Base-by-base conservation (phyloP, 2,888 invertebrate species). In the Habroteleia sp. region DNA sequence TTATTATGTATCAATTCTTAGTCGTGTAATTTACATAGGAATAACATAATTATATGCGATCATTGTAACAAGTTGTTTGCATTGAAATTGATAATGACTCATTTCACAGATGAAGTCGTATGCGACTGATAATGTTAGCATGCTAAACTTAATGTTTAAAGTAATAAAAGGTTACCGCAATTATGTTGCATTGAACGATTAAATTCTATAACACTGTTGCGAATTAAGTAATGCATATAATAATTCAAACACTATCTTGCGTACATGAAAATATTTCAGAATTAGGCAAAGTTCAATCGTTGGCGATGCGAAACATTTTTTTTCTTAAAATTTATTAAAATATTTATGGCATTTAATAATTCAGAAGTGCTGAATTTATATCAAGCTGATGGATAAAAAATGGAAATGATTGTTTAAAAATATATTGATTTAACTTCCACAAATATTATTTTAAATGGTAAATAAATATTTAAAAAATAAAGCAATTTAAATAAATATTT, bases 21-120 rank as follows among this genome's bases (percentile, higher is more conserved):
- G 35, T 20, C 33, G 35, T 23, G 16, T 29, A 48, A 74, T 74
- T 74, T 68, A 42, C 66, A 74, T 68, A 44, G 54, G 66, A 56
- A 62, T 56, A 74, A 62, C 66, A 48, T 74, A 74, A 74, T 74
- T 74, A 68, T 33, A 74, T 35, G 58, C 52, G 54, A 74, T 62
- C 66, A 39, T 56, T 74, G 66, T 74, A 74, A 74, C 73, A 74
- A 74, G 73, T 73, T 73, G 73, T 73, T 66, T 73, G 73, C 73
- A 73, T 73, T 73, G 73, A 73, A 60, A 33, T 66, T 73, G 65
- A 73, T 66, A 73, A 73, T 73, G 73, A 73, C 58, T 73, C 73
- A 73, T 66, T 60, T 66, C 73, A 73, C 29, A 60, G 73, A 60
- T 37, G 54, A 66, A 73, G 73, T 73, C 46, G 60, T 54, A 44